Conservation (phyloP, 2,888 invertebrate species). For the Andrena praecox region DNA sequence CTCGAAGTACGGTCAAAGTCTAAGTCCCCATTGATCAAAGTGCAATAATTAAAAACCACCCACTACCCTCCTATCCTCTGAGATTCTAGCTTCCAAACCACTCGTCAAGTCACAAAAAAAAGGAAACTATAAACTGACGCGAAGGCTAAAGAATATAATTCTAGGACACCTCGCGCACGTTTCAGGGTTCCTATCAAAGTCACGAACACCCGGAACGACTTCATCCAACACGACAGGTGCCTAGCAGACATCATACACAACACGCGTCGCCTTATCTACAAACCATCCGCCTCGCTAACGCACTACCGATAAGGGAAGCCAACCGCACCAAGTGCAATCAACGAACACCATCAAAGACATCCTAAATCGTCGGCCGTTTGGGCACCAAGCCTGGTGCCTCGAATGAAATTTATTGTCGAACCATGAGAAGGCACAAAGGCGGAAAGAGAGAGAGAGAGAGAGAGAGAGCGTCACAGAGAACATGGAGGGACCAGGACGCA, state of each 20-base stretch:
- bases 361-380: constrained; percentile 5
- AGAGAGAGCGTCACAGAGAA: background rate
- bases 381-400: background rate
- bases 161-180: constrained; percentile 15
- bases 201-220: background rate
- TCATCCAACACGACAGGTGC: too few species aligned
- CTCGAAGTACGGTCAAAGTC: too few species aligned
- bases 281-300: too few species aligned
- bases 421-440: background rate
- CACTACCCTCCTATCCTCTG: background rate
- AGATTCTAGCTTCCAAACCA: background rate
- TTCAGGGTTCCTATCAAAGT: background rate
- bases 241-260: too few species aligned
- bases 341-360: background rate
- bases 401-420: too few species aligned
- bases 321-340: background rate
- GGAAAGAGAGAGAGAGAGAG: constrained; percentile 9
- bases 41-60: background rate
- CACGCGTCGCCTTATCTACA: too few species aligned
- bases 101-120: background rate
- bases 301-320: background rate
- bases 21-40: background rate
- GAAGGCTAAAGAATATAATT: background rate
- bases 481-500: background rate
- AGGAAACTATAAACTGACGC: background rate